Evolutionary conservation across 2,888 invertebrate genomes (phyloP), one percentile per base, ranked within the genome.

Genomic region (Galerucella nymphaeae): DNA sequence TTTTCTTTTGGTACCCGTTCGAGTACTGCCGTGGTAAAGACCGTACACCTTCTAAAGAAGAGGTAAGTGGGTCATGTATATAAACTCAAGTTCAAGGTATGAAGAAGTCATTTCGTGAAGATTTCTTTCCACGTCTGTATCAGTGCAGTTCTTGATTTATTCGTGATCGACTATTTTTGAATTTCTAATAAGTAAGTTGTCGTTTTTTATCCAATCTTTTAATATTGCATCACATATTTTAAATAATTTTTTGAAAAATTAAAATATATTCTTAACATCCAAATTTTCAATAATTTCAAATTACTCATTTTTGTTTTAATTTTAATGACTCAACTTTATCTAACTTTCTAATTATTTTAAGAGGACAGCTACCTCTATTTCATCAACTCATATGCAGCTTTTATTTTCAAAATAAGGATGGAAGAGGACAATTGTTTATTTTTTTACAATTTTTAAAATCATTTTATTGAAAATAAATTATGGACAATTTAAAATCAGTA

Each of bases 61-160:
- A 70, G 83, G 84, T 84, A 93, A 91, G 92, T 93, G 91, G 93
- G 93, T 93, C 93, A 93, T 87, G 87, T 93, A 93, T 93, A 93
- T 92, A 93, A 90, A 90, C 89, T 88, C 91, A 93, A 93, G 93
- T 93, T 93, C 93, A 93, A 93, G 93, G 92, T 91, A 90, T 90
- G 86, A 83, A 78, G 88, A 88, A 89, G 88, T 79, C 85, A 87
- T 85, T 86, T 85, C 82, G 84, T 82, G 83, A 83, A 79, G 81
- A 80, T 81, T 81, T 82, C 80, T 80, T 80, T 80, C 75, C 71
- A 41, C 18, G 75, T 77, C 66, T 45, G 78, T 79, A 77, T 75
- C 74, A 74, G 77, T 77, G 76, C 76, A 77, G 78, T 73, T 66
- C 50, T 45, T 74, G 65, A 73, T 67, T 76, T 71, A 69, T 76